Base-by-base conservation (phyloP, 1,140 invertebrate genomes). In the Cyphomyrmex costatus region DNA sequence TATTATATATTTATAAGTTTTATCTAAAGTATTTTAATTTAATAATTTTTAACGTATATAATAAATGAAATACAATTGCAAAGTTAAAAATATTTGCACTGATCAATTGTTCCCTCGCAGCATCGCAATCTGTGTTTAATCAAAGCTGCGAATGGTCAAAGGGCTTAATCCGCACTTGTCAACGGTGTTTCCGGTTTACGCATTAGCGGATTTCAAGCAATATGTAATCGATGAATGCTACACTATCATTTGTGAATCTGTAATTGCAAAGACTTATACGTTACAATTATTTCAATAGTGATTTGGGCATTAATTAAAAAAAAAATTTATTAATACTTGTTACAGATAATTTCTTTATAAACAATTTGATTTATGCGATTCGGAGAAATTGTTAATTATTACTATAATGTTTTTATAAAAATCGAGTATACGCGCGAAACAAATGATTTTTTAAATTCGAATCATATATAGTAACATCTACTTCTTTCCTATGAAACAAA, bases 131-230 rank as follows among this genome's bases (percentile, higher is more conserved):
- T 74, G 53, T 58, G 19, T 83, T 83, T 74, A 49, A 71, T 61
- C 79, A 83, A 73, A 83, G 53, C 42, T 49, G 36, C 68, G 42
- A 60, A 74, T 83, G 53, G 68, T 83, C 79, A 83, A 83, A 83
- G 79, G 79, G 68, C 68, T 83, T 74, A 83, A 83, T 83, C 53
- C 36, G 36, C 24, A 61, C 68, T 83, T 74, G 79, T 83, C 79
- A 74, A 27, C 36, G 68, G 66, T 83, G 79, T 36, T 60, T 83
- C 79, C 66, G 66, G 66, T 73, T 82, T 73, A 70, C 56, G 36
- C 79, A 83, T 83, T 83, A 83, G 27, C 27, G 53, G 27, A 36
- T 83, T 51, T 51, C 68, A 73, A 83, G 68, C 79, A 73, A 83
- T 83, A 36, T 83, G 79, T 73, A 83, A 73, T 83, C 79, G 56